Percentiles rank a stretch among this genome's conserved stretches.
phyloP scores from a whole-genome alignment of 2,888 invertebrate genomes.

The Drosophila sordidula region DNA sequence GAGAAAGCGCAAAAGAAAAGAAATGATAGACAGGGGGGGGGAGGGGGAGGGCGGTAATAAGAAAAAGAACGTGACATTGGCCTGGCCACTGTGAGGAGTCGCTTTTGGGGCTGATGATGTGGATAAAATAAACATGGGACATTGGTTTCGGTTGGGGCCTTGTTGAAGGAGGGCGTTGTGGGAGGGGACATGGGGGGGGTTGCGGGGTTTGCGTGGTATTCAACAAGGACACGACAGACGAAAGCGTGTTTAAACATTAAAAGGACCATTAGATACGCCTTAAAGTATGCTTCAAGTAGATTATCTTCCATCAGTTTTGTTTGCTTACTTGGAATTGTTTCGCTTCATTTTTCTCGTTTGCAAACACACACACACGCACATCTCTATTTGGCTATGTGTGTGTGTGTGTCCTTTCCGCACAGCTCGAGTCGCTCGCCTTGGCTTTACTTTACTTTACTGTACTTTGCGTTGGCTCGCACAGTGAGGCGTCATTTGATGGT shows the following conservation, averaged over 20 bases:
- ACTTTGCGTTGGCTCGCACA: slow-evolving; percentile 1
- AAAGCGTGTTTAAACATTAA: slow-evolving; percentile 83
- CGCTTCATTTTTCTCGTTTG: slow-evolving; percentile 80
- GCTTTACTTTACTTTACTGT: slow-evolving; percentile 36
- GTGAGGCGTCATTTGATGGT: slow-evolving; percentile 43
- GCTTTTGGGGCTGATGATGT: slow-evolving; percentile 74
- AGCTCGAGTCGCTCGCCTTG: slow-evolving; percentile 40
- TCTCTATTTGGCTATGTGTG: slow-evolving; percentile 43
- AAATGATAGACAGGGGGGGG: not conserved
- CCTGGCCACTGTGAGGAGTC: slow-evolving; percentile 42
- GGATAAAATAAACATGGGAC: slow-evolving; percentile 80
- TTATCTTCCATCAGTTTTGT: slow-evolving; percentile 83
- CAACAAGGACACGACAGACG: slow-evolving; percentile 59
- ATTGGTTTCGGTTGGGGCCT: slow-evolving; percentile 64
- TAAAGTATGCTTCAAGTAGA: slow-evolving; percentile 84
- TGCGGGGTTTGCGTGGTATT: slow-evolving; percentile 11
- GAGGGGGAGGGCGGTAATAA: slow-evolving; percentile 12
- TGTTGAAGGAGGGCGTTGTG: too few species aligned
- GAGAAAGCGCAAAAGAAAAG: not conserved
- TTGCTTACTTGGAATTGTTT: slow-evolving; percentile 81
- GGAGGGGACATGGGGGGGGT: too few species aligned
- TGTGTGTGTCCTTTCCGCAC: slow-evolving; percentile 42
- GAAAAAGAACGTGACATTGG: slow-evolving; percentile 74
- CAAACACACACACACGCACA: slow-evolving; percentile 57
- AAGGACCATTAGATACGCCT: slow-evolving; percentile 84